Percentiles rank a stretch among this genome's conserved stretches.
Conservation (phyloP, 2,797 vertebrate genomes). For the Bradypus variegatus region DNA sequence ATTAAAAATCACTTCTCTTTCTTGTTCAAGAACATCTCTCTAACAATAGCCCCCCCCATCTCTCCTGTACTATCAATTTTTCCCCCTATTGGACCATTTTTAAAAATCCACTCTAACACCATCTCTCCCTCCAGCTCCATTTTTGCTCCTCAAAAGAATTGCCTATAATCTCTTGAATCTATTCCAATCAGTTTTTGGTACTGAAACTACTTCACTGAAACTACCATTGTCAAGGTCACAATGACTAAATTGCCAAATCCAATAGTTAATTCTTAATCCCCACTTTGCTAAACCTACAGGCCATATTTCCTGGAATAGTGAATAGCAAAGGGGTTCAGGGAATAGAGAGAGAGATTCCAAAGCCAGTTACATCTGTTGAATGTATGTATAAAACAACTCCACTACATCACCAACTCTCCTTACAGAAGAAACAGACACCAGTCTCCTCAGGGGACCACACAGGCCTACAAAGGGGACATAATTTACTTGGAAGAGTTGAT, state of each 20-base stretch:
- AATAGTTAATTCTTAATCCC: conserved; percentile 11
- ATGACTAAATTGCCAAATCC: background rate
- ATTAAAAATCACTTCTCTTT: background rate
- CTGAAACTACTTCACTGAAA: background rate
- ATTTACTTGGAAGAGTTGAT: background rate
- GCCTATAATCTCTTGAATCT: background rate
- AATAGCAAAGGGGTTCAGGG: background rate
- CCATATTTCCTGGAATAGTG: background rate
- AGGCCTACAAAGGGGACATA: background rate
- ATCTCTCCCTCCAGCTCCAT: background rate
- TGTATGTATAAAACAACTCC: background rate
- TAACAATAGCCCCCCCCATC: background rate
- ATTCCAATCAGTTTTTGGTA: background rate
- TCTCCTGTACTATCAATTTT: background rate
- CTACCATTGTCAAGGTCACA: background rate
- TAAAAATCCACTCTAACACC: background rate
- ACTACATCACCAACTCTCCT: background rate
- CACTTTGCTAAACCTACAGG: background rate
- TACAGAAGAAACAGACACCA: background rate
- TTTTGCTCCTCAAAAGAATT: background rate
- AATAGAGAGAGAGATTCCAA: background rate
- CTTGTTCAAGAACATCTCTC: background rate
- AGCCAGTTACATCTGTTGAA: background rate
- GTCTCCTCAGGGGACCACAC: background rate
- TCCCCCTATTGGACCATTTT: background rate